Evolutionary conservation across 2,797 vertebrate species (phyloP), one percentile per base, ranked within the genome.

Genomic region (Apogon talboti): DNA sequence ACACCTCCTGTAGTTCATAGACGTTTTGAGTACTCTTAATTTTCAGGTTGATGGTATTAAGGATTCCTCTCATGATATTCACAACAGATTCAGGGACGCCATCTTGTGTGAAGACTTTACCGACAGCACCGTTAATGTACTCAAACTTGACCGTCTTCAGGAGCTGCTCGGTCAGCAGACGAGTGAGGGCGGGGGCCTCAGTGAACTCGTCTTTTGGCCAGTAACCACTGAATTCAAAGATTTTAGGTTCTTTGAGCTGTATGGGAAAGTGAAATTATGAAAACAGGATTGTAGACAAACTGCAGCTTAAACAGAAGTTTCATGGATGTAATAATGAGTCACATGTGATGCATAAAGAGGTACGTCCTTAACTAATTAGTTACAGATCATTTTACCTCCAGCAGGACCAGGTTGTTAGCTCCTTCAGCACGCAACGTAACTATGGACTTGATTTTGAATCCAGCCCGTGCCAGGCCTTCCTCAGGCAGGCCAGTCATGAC

Each of bases 1-100:
- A 11, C 74, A 95, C 94, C 95, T 96, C 95, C 74, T 94, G 94
- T 47, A 96, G 70, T 19, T 84, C 91, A 7, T 95, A 95, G 14
- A 88, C 81, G 2, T 94, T 92, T 60, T 93, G 87, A 7, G 77
- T 90, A 76, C 91, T 93, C 87, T 95, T 96, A 47, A 95, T 67
- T 81, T 85, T 94, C 57, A 95, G 51, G 71, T 96, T 91, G 48
- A 95, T 60, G 19, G 93, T 15, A 49, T 93, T 94, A 57, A 95
- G 28, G 65, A 95, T 67, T 67, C 92, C 93, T 73, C 91, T 93
- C 66, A 79, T 71, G 80, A 95, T 33, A 56, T 95, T 96, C 63
- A 94, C 79, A 3, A 89, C 78, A 15, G 89, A 87, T 16, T 87
- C 59, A 0, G 91, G 91, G 66, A 94, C 49, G 1, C 87, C 78